phyloP scores from a whole-genome alignment of 2,797 vertebrate genomes.

The Coendou prehensilis region DNA sequence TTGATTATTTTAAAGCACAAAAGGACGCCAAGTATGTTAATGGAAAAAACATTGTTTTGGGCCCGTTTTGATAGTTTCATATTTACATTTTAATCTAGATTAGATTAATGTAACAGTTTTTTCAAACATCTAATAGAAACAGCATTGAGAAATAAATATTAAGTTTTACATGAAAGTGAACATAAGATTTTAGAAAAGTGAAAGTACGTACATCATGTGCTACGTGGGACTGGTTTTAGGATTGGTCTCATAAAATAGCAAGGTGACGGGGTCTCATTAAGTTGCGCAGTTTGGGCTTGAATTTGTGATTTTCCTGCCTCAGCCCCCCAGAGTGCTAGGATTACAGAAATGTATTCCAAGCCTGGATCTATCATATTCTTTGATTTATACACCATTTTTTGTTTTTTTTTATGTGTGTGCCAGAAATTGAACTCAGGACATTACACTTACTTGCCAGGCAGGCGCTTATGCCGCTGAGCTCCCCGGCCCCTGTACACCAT shows the following conservation, averaged over 20 bases:
- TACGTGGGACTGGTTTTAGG: background rate
- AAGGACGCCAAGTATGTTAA: background rate
- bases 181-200: background rate
- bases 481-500: background rate
- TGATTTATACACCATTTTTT: background rate
- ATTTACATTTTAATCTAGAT: background rate
- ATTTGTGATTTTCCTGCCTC: background rate
- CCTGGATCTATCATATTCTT: background rate
- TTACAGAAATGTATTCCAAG: background rate
- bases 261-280: background rate
- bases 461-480: too few relatives aligned
- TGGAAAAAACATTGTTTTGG: background rate
- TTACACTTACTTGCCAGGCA: too few relatives aligned
- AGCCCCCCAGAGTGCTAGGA: background rate
- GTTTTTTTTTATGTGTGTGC: too few relatives aligned
- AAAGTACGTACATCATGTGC: background rate
- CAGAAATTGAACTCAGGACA: too few relatives aligned
- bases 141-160: background rate
- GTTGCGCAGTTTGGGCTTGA: background rate
- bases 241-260: background rate
- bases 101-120: background rate
- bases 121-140: background rate
- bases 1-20: background rate
- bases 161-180: background rate
- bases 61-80: background rate